Percentiles rank a stretch among this genome's conserved stretches.
phyloP scores from a whole-genome alignment of 2,797 vertebrate species.

The Hoplostethus atlanticus region DNA sequence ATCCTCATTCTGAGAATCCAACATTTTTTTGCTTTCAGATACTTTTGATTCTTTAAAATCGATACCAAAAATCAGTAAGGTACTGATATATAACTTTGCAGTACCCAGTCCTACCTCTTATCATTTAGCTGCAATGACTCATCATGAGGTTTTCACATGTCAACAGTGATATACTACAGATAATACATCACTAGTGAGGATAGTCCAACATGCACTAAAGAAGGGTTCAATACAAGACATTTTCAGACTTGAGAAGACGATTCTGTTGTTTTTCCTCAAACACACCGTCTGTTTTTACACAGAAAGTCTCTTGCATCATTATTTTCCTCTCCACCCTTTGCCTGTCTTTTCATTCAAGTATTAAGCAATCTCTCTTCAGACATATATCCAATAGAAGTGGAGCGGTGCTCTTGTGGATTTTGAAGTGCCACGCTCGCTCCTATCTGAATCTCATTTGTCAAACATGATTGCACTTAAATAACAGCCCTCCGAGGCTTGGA shows the following conservation, averaged over 20 bases:
- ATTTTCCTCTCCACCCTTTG: constrained; percentile 42
- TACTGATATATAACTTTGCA: background rate
- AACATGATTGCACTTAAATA: constrained; percentile 77
- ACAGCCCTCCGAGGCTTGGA: constrained; percentile 51
- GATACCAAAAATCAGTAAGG: constrained; percentile 7
- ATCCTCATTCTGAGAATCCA: background rate
- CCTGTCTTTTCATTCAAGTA: constrained; percentile 56
- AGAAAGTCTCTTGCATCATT: constrained; percentile 32
- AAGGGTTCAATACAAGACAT: background rate
- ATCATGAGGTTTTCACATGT: background rate
- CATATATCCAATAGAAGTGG: constrained; percentile 62
- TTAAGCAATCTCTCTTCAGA: constrained; percentile 69
- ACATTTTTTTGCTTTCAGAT: constrained; percentile 28
- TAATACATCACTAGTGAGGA: background rate
- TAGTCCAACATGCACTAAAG: background rate
- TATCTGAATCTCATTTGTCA: constrained; percentile 79
- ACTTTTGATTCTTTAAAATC: background rate
- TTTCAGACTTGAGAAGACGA: background rate
- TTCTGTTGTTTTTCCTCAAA: constrained; percentile 12
- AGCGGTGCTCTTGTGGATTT: constrained; percentile 48
- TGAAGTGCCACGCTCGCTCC: constrained; percentile 64
- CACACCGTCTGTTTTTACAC: background rate
- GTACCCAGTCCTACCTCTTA: no score
- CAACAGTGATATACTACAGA: background rate
- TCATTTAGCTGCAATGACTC: no score